phyloP scores from a whole-genome alignment of 2,888 invertebrate genomes.

The Heliconius ethilla region DNA sequence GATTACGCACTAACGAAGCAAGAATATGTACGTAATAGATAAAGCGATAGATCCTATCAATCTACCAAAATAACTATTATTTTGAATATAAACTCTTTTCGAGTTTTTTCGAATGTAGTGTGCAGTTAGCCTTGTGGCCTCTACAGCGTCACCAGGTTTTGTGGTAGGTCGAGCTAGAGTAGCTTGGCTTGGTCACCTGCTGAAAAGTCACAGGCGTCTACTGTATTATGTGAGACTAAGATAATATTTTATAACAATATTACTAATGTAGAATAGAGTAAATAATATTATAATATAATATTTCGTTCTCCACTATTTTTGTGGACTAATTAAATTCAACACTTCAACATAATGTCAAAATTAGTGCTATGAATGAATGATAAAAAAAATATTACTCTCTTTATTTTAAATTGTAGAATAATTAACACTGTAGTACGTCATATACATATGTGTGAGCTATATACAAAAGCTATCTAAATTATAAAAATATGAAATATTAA shows the following conservation, averaged over 20 bases:
- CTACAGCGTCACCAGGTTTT: too few species aligned
- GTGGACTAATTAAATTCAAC: not conserved
- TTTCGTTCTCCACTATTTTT: not conserved
- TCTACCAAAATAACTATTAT: constrained; percentile 47
- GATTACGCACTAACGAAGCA: constrained; percentile 76
- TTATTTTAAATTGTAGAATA: too few species aligned
- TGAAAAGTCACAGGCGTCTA: too few species aligned
- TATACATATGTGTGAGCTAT: not conserved
- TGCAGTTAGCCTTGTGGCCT: too few species aligned
- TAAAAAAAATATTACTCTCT: too few species aligned
- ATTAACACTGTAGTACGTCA: too few species aligned
- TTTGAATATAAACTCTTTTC: constrained; percentile 25
- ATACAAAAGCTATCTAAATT: not conserved
- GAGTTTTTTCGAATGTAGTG: too few species aligned
- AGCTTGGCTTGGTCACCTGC: too few species aligned
- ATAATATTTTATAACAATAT: not conserved
- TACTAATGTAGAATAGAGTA: not conserved
- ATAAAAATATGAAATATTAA: not conserved
- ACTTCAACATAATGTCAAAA: too few species aligned
- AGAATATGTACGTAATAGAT: constrained; percentile 67
- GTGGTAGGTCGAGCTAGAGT: too few species aligned
- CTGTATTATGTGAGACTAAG: not conserved
- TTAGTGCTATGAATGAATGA: too few species aligned
- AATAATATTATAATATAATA: not conserved
- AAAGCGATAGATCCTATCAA: constrained; percentile 65